Conservation (phyloP, 2,797 vertebrate genomes). For the Cephalopachus bancanus region DNA sequence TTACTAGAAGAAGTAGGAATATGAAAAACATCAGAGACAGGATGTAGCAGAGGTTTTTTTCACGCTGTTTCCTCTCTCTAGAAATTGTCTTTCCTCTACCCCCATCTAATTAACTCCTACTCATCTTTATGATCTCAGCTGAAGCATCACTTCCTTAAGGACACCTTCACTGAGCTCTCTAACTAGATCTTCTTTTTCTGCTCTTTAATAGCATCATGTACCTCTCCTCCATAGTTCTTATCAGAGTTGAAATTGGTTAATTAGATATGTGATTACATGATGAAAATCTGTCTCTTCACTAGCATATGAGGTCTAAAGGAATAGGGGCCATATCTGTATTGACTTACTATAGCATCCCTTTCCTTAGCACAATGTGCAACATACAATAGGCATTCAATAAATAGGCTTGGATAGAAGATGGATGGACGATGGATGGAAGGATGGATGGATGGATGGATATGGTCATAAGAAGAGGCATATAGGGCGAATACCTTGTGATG, state of each 20-base stretch:
- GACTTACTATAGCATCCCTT: background rate
- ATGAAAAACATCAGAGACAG: background rate
- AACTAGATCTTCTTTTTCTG: background rate
- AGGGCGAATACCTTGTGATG: background rate
- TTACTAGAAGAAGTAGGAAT: background rate
- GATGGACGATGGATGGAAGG: background rate
- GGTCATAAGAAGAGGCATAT: background rate
- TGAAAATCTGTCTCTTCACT: background rate
- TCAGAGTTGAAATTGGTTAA: constrained; percentile 1
- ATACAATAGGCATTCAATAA: background rate
- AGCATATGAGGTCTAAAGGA: background rate
- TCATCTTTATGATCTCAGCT: background rate
- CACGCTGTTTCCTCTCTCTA: background rate
- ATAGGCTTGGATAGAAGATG: background rate
- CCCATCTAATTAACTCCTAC: background rate
- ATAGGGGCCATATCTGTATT: background rate
- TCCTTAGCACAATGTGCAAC: background rate
- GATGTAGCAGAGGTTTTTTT: background rate
- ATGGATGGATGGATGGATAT: background rate
- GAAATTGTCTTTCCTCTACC: background rate
- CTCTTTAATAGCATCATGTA: background rate
- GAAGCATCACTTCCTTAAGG: background rate
- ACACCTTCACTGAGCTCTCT: background rate
- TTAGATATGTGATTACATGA: constrained; percentile 47
- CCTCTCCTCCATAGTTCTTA: background rate